These are phyloP conservation scores for Sebastes ruberrimus DNA, from an alignment of 2,797 vertebrate genomes.

Conservation along the genomic window DNA sequence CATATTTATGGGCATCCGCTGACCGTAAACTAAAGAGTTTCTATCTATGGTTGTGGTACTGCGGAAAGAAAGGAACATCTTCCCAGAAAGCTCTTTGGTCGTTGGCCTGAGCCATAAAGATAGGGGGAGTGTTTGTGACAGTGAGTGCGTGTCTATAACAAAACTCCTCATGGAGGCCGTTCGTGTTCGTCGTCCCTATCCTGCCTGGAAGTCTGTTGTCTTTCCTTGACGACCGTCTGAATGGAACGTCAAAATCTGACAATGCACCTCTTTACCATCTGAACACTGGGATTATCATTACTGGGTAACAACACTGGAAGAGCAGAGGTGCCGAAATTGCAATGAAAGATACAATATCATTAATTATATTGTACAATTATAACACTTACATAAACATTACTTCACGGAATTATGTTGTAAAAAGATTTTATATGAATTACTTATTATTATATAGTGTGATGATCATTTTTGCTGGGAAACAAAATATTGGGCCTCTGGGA, in stretches of 20 bases:
- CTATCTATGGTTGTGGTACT: constrained; percentile 37
- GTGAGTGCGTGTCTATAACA: constrained; percentile 30
- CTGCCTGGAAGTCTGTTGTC: constrained; percentile 23
- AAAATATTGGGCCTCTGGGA: neutral
- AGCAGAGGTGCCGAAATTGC: neutral
- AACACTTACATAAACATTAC: neutral
- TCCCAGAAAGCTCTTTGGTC: constrained; percentile 38
- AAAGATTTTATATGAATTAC: neutral
- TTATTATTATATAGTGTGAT: neutral
- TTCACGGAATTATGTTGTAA: neutral
- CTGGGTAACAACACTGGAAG: neutral
- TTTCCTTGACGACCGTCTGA: constrained; percentile 49
- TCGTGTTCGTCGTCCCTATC: constrained; percentile 32
- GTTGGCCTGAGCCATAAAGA: constrained; percentile 36
- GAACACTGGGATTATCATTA: neutral
- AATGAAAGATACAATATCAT: neutral
- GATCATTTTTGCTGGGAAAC: neutral
- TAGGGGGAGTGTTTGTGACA: constrained; percentile 38
- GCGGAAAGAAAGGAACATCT: constrained; percentile 42
- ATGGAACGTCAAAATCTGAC: constrained; percentile 43
- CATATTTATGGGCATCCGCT: constrained; percentile 40
- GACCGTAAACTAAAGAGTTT: constrained; percentile 47
- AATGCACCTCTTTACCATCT: constrained; percentile 33
- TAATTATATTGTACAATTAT: neutral
- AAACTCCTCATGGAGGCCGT: constrained; percentile 36